Conservation (phyloP, 2,888 invertebrate species). For the Ophioninae sp. region DNA sequence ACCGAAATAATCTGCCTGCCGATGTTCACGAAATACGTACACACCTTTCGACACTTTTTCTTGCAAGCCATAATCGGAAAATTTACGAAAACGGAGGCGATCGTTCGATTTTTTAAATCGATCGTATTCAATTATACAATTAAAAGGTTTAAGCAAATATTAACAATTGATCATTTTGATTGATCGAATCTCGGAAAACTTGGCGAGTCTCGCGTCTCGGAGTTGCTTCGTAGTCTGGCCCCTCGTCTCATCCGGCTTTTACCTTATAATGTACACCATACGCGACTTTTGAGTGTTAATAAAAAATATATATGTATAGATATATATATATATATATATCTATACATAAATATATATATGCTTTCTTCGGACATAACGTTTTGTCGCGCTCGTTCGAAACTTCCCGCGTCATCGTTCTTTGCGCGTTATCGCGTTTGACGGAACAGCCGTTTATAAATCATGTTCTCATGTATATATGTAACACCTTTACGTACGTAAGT, state of each 20-base stretch:
- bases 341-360: neutral
- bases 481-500: neutral
- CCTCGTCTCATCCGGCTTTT: constrained; percentile 36
- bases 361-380: constrained; percentile 36
- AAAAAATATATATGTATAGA: neutral
- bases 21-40: constrained; percentile 43
- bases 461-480: constrained; percentile 2
- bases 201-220: constrained; percentile 19
- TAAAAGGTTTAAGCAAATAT: no score
- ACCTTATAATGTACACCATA: constrained; percentile 45
- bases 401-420: constrained; percentile 37
- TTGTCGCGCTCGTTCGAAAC: constrained; percentile 12
- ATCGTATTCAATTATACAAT: neutral
- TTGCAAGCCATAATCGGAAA: constrained; percentile 41
- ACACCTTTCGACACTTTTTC: constrained; percentile 47
- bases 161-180: neutral
- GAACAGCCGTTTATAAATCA: constrained; percentile 30
- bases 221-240: constrained; percentile 43
- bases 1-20: constrained; percentile 59
- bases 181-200: neutral
- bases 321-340: no score
- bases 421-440: constrained; percentile 55
- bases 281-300: constrained; percentile 7
- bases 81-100: neutral
- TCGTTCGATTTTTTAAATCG: neutral